Evolutionary conservation across 2,113 vertebrate genomes (phyloP), one percentile per base, ranked within the genome.

Genomic region (Crocuta crocuta): DNA sequence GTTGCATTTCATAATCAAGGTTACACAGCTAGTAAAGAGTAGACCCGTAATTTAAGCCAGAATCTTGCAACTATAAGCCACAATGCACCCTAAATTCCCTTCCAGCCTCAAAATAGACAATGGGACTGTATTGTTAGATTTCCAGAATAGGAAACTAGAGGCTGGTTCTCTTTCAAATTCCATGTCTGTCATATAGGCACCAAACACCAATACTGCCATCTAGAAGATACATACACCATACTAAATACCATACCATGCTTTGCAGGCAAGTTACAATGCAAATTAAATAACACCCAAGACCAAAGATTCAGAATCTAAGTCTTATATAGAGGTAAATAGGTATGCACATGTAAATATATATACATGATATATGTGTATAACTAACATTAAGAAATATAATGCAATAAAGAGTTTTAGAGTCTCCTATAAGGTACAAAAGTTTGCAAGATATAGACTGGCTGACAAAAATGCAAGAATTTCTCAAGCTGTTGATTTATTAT

Each of bases 181-280:
- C 35, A 90, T 55, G 9, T 43, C 3, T 80, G 31, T 83, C 13
- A 74, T 61, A 55, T 5, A 66, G 55, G 70, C 58, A 63, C 24
- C 92, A 98, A 91, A 35, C 48, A 53, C 23, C 93, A 94, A 87
- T 76, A 83, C 92, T 35, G 16, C 2, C n/a, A 90, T 19, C 19
- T 87, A 78, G 76, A 84, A 93, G 17, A 89, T 55, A 28, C 1
- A n/a, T 5, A 61, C 4, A n/a, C 19, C 53, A 7, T 26, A 82
- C 8, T 50, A 74, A 80, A 65, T 81, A 66, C 31, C 53, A 48
- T 76, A 11, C 6, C 53, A 39, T 70, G 35, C 28, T 92, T 96
- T 50, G 89, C 1, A 85, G 10, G 53, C 26, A 87, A 83, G 82
- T 55, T 79, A 55, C 12, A 95, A 68, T 66, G 0, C 35, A 90